These are phyloP conservation scores for Naso thynnoides DNA, from an alignment of 2,797 vertebrate species.

Conservation along the genomic window DNA sequence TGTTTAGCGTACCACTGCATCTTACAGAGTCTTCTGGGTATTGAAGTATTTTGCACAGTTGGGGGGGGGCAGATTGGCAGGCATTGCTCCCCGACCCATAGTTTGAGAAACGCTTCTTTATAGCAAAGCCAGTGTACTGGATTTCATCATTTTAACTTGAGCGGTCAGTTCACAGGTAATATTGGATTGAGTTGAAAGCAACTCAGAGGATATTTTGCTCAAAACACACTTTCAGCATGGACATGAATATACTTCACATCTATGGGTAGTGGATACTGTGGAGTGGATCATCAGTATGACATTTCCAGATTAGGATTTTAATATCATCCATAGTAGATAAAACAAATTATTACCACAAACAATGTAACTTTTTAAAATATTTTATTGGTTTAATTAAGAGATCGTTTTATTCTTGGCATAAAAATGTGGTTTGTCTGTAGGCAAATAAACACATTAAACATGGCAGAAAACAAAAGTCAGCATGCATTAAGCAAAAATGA, in stretches of 20 bases:
- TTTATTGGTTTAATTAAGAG: slow-evolving; percentile 73
- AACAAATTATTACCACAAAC: slow-evolving; percentile 9
- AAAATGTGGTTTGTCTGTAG: slow-evolving; percentile 70
- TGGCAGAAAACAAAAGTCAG: slow-evolving; percentile 45
- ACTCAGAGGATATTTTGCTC: background rate
- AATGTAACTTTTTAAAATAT: slow-evolving; percentile 43
- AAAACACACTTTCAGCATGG: background rate
- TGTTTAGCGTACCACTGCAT: too few relatives aligned
- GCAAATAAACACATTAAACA: slow-evolving; percentile 71
- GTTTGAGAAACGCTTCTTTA: too few relatives aligned
- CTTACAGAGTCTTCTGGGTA: too few relatives aligned
- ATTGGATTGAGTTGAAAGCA: too few relatives aligned
- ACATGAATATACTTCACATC: background rate
- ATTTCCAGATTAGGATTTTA: background rate
- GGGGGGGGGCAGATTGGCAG: too few relatives aligned
- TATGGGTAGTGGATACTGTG: too few relatives aligned
- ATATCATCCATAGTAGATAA: background rate
- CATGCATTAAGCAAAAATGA: slow-evolving; percentile 62
- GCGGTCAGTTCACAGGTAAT: too few relatives aligned
- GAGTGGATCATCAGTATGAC: background rate
- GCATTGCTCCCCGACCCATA: too few relatives aligned
- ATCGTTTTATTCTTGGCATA: slow-evolving; percentile 65
- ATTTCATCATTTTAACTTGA: too few relatives aligned
- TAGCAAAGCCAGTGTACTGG: too few relatives aligned
- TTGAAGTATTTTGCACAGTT: too few relatives aligned